These are phyloP conservation scores for Pseudoips prasinana DNA, from an alignment of 2,888 invertebrate genomes.

Conservation along the genomic window DNA sequence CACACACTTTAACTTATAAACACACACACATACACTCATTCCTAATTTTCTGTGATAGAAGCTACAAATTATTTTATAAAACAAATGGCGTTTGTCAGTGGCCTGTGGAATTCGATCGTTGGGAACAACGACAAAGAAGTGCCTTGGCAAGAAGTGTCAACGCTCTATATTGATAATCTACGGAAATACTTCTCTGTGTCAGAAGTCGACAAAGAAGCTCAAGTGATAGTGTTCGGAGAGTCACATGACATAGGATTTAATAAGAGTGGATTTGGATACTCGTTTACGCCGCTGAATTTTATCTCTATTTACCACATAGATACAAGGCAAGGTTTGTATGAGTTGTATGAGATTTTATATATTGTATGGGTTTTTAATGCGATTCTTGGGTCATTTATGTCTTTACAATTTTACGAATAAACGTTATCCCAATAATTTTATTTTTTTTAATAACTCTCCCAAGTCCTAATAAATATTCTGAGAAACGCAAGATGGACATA, in stretches of 20 bases:
- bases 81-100: conserved; percentile 79
- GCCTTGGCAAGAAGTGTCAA: conserved; percentile 69
- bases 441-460: too few relatives aligned
- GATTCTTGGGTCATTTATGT: too few relatives aligned
- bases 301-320: conserved; percentile 84
- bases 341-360: neutral
- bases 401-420: too few relatives aligned
- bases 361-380: too few relatives aligned
- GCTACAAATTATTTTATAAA: conserved; percentile 33
- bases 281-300: conserved; percentile 83
- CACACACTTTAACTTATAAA: conserved; percentile 11
- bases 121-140: conserved; percentile 65
- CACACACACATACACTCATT: conserved; percentile 21
- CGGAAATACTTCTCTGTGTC: conserved; percentile 87
- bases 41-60: conserved; percentile 25
- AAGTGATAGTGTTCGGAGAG: conserved; percentile 82
- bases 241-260: conserved; percentile 73
- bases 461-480: too few relatives aligned
- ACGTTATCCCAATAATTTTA: too few relatives aligned
- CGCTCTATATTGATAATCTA: conserved; percentile 74
- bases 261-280: conserved; percentile 74
- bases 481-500: too few relatives aligned
- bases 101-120: conserved; percentile 74
- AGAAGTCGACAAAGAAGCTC: conserved; percentile 83
- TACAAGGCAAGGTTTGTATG: conserved; percentile 84